Percentiles rank a stretch among this genome's conserved stretches.
phyloP scores from a whole-genome alignment of 2,797 vertebrate species.

The Molossus molossus region DNA sequence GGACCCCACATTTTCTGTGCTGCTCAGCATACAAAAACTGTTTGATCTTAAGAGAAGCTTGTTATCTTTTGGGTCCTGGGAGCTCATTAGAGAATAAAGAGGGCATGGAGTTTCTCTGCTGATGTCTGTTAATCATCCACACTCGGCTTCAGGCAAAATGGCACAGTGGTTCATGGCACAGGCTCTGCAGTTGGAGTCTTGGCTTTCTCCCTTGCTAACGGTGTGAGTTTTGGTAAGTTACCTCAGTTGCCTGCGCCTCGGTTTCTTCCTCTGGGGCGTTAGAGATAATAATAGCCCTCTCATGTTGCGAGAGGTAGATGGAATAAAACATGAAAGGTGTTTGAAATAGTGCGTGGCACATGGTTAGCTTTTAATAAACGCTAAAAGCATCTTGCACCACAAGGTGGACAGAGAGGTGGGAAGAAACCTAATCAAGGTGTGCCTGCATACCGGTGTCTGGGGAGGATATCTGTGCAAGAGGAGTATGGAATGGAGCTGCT shows the following conservation, averaged over 20 bases:
- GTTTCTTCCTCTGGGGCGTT: neutral
- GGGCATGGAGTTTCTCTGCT: neutral
- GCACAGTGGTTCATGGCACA: rapidly evolving
- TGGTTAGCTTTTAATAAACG: conserved; percentile 26
- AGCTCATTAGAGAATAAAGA: conserved; percentile 45
- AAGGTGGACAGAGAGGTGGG: neutral
- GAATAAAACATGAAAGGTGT: neutral
- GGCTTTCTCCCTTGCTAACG: neutral
- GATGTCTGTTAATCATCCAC: neutral
- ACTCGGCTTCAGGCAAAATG: neutral
- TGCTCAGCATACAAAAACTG: conserved; percentile 2
- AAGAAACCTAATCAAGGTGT: neutral
- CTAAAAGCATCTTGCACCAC: neutral
- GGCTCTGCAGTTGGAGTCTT: neutral
- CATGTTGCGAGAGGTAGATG: neutral
- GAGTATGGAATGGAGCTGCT: neutral
- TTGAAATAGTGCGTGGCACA: neutral
- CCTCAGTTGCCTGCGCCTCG: neutral
- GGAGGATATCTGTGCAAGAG: neutral
- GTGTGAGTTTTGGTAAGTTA: neutral
- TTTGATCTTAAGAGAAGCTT: conserved; percentile 71
- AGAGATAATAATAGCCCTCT: neutral
- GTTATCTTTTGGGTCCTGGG: neutral
- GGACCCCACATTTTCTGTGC: conserved; percentile 65
- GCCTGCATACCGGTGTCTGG: neutral